Evolutionary conservation across 2,113 vertebrate genomes (phyloP), one percentile per base, ranked within the genome.

Genomic region (Semnornis frantzii): DNA sequence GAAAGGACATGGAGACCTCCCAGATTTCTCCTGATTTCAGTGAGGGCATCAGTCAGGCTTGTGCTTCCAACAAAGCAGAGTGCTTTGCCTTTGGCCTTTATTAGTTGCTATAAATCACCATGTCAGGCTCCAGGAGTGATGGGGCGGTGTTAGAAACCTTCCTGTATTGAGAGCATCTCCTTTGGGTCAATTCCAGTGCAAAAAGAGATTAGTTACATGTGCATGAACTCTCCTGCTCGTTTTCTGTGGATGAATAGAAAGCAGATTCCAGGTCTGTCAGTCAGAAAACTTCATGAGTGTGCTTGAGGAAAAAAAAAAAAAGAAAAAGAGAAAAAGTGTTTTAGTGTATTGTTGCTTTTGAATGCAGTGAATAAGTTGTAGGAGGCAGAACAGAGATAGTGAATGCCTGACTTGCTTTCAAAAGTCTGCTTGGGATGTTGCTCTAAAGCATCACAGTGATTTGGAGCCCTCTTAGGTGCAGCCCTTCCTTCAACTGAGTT

Each of bases 151-250:
- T 81, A 71, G 37, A 85, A 90, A 68, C 48, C 54, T 69, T 81
- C 44, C 87, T 68, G 34, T 25, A 52, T 4, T 78, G 58, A 69
- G 16, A 72, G 10, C 52, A 34, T 84, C 82, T 95, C 59, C 50
- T 86, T 73, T 60, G 66, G 86, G 89, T 93, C 83, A 90, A 1
- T 86, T 83, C 62, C 82, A 88, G 73, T 69, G 77, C 81, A 90
- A 82, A 69, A 81, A 60, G 73, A 64, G 63, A 69, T 92, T 68
- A 57, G 69, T 81, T 82, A 72, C 5, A 17, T 78, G 70, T 4
- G 8, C 54, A 16, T 74, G 64, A 91, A 39, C 63, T 50, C 18
- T 13, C 57, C 68, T 85, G 71, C 65, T 20, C 8, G 2, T 91
- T 82, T 87, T 60, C 65, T 80, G 28, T 70, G 44, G 15, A 37